Evolutionary conservation across 2,113 vertebrate genomes (phyloP), one percentile per base, ranked within the genome.

Genomic region (Rhizomys pruinosus): DNA sequence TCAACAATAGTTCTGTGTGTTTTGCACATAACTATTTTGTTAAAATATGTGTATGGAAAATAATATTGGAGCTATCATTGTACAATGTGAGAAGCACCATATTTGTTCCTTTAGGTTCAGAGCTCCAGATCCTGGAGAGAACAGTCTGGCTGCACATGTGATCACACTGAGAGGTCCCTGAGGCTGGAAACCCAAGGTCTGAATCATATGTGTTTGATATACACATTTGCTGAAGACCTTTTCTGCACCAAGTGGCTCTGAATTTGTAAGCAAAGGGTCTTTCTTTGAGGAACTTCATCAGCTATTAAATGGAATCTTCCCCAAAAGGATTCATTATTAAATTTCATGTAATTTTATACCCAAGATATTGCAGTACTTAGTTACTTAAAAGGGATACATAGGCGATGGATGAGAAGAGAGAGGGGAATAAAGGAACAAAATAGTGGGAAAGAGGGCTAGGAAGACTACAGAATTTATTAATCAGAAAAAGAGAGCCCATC

Each of bases 401-500:
- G 44, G n/a, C 94, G 19, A 66, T 74, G 22, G 23, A 80, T 61
- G 23, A 39, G 23, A 25, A 42, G 44, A 68, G 22, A 74, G 2
- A 42, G 1, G 11, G 1, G 11, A 27, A 61, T 25, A 80, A 81
- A 73, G 55, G 81, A 47, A 76, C 2, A 72, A 39, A 27, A 25
- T 74, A 66, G 27, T 47, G 80, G n/a, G 39, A 71, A 92, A 90
- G 39, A 89, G 27, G 29, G 11, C 61, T 85, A 93, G 8, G 11
- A 77, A 92, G 27, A 72, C 59, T 88, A 89, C 37, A 89, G 20
- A 74, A 84, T 5, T 74, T 74, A 79, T 47, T 92, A 59, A 90
- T 71, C 16, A 87, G 72, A 74, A 96, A 87, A 94, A 52, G 87
- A 74, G 17, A 95, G 32, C 13, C 57, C 80, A 87, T 82, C 76